Conservation (phyloP, 1,140 invertebrate species). For the Chironomus tepperi region DNA sequence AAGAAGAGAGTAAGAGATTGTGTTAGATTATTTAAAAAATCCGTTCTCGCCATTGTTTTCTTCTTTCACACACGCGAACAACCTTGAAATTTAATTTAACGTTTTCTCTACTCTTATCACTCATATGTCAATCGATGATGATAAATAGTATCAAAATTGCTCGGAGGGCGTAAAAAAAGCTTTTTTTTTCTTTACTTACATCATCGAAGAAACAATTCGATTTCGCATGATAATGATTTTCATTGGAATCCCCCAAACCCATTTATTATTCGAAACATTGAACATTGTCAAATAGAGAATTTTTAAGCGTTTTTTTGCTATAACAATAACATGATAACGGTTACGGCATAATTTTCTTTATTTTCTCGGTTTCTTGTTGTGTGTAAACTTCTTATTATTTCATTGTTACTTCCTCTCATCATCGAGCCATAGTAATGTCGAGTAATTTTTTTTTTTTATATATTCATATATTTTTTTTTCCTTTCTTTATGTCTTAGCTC, state of each 20-base stretch:
- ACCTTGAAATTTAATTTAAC: neutral
- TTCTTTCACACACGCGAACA: neutral
- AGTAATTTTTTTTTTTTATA: too few species aligned
- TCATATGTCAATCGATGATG: neutral
- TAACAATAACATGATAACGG: neutral
- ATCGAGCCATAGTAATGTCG: neutral
- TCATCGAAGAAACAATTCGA: neutral
- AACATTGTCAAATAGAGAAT: too few species aligned
- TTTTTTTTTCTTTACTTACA: slow-evolving; percentile 7
- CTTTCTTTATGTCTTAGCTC: neutral
- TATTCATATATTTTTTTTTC: too few species aligned
- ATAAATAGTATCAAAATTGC: neutral
- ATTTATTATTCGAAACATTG: too few species aligned
- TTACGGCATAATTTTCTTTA: slow-evolving; percentile 2
- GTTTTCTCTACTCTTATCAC: neutral
- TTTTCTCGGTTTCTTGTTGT: neutral
- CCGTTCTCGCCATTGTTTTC: too few species aligned
- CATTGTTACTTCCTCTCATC: slow-evolving; percentile 6
- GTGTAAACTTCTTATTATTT: slow-evolving; percentile 3
- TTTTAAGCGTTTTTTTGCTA: too few species aligned
- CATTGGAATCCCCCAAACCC: too few species aligned
- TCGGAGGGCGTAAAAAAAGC: neutral
- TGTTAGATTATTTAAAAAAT: too few species aligned
- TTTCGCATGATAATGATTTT: too few species aligned
- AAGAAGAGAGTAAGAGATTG: too few species aligned